A percentile compares a stretch with the other conserved stretches of the same genome.
These are phyloP conservation scores for Tetramorium parvispinum DNA, from an alignment of 1,140 invertebrate genomes.

Conservation along the genomic window DNA sequence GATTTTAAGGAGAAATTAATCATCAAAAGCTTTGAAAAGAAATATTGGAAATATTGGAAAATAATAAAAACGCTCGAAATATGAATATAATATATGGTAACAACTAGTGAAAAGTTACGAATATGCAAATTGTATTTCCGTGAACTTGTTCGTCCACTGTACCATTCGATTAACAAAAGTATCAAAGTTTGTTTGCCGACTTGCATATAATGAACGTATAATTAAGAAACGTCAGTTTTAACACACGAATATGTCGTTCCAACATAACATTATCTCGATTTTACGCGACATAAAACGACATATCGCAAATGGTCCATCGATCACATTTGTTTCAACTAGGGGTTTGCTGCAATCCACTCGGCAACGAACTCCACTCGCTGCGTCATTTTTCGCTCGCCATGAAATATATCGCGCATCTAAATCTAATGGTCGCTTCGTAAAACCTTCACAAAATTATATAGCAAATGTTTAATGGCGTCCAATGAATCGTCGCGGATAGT, in stretches of 20 bases:
- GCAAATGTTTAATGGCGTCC: slow-evolving; percentile 46
- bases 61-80: neutral
- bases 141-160: neutral
- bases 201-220: slow-evolving; percentile 13
- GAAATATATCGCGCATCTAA: slow-evolving; percentile 50
- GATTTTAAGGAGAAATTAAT: neutral
- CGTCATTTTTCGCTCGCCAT: slow-evolving; percentile 42
- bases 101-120: neutral
- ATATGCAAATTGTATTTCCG: neutral
- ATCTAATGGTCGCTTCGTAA: slow-evolving; percentile 39
- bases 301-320: slow-evolving; percentile 51
- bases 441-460: slow-evolving; percentile 46
- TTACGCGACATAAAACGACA: slow-evolving; percentile 10
- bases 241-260: slow-evolving; percentile 16
- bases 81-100: neutral
- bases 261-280: slow-evolving; percentile 44
- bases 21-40: neutral
- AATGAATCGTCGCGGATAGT: slow-evolving; percentile 37
- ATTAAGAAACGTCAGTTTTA: slow-evolving; percentile 55
- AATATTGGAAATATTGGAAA: neutral
- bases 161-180: slow-evolving; percentile 9
- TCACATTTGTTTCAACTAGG: slow-evolving; percentile 46
- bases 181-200: neutral
- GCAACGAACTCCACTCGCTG: slow-evolving; percentile 33
- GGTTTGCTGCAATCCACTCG: slow-evolving; percentile 37